Evolutionary conservation across 2,888 invertebrate species (phyloP).

Genomic region (Punctoribates punctum): DNA sequence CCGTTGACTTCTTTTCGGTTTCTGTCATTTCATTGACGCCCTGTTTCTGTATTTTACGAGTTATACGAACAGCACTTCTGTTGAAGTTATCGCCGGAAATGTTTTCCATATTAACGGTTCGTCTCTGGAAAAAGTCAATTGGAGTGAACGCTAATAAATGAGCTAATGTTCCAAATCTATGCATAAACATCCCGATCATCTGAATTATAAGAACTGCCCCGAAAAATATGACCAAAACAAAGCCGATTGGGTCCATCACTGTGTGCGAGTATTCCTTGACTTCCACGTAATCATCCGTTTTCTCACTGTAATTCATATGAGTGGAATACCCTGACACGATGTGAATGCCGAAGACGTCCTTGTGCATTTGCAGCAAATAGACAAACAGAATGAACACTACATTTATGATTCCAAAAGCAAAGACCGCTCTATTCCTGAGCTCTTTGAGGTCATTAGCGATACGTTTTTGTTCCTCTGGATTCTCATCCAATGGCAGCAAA

Average conservation of each 20-base stretch:
- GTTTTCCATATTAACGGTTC: background rate
- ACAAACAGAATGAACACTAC: constrained; percentile 97
- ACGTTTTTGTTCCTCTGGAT: constrained; percentile 51
- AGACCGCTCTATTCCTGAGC: constrained; percentile 87
- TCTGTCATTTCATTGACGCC: background rate
- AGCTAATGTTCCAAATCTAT: constrained; percentile 92
- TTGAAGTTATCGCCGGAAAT: background rate
- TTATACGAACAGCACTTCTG: background rate
- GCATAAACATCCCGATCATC: constrained; percentile 96
- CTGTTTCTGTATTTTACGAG: background rate
- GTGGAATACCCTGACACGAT: background rate
- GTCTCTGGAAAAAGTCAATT: constrained; percentile 68
- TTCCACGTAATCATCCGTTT: background rate
- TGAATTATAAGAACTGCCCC: constrained; percentile 91
- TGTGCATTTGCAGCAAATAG: constrained; percentile 95
- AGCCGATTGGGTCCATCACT: constrained; percentile 57
- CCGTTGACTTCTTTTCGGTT: background rate
- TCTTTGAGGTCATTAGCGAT: constrained; percentile 83
- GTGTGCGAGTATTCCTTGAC: background rate
- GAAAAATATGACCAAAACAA: constrained; percentile 96
- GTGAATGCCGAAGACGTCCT: constrained; percentile 53
- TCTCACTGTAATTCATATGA: constrained; percentile 8
- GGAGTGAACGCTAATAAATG: constrained; percentile 94
- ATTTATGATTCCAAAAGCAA: constrained; percentile 97
- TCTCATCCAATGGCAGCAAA: constrained; percentile 56